Evolutionary conservation across 2,113 vertebrate genomes (phyloP).

Genomic region (Atrichornis clamosus): DNA sequence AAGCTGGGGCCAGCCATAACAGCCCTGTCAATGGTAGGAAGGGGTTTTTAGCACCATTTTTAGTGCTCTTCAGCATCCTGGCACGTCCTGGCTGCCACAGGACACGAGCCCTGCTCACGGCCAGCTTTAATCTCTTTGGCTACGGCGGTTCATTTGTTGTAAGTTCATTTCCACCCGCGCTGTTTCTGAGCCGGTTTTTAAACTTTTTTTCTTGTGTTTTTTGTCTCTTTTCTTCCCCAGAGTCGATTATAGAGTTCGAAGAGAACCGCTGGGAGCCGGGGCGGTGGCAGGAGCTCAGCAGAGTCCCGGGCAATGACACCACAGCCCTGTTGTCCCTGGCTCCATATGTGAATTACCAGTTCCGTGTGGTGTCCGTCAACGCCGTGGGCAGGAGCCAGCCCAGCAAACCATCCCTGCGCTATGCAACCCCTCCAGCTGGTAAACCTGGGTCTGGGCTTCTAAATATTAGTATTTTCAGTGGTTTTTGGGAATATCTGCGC

Average conservation of each 20-base stretch:
- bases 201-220: neutral
- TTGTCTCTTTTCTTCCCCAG: conserved; percentile 50
- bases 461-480: fast-evolving
- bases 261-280: conserved; percentile 83
- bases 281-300: conserved; percentile 83
- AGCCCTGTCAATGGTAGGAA: conserved; percentile 85
- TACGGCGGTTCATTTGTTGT: neutral
- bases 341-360: conserved; percentile 85
- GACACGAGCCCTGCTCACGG: neutral
- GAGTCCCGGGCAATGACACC: conserved; percentile 74
- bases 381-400: conserved; percentile 81
- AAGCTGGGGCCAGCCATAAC: conserved; percentile 84
- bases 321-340: conserved; percentile 74
- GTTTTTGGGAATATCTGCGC: neutral
- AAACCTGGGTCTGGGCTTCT: neutral
- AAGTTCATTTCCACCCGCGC: neutral
- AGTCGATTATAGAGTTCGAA: conserved; percentile 90
- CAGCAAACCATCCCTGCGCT: conserved; percentile 79
- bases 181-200: fast-evolving
- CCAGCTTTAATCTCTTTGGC: neutral
- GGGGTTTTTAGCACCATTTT: too few species aligned
- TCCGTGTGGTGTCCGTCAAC: conserved; percentile 82
- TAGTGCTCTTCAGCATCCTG: neutral
- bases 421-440: conserved; percentile 87
- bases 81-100: neutral